Evolutionary conservation across 2,888 invertebrate species (phyloP), one percentile per base, ranked within the genome.

Genomic region (Pammene fasciana): DNA sequence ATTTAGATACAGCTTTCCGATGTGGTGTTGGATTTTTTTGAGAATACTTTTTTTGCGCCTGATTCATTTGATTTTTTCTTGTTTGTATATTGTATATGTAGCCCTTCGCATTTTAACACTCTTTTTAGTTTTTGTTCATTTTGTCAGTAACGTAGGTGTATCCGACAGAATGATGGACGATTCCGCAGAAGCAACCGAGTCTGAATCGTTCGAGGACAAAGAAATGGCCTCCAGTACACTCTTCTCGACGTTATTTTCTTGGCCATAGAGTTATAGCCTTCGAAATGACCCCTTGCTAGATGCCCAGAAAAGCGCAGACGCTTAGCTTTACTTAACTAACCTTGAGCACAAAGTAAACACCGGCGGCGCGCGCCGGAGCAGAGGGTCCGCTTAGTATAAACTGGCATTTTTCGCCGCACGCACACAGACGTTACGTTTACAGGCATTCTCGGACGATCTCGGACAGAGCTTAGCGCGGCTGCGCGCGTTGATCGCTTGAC

Each of bases 191-290:
- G 45, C 13, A 13, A 45, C 13, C 45, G 45, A 45, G n/a, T 45
- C 45, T 45, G 45, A 45, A 45, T 45, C 45, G 45, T 45, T 45
- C 6, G 45, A 45, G 45, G 45, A 45, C 45, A 45, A 45, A 45
- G 45, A 45, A 45, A 45, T n/a, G 6, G 45, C 4, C 13, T 45
- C 45, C n/a, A 45, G 2, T 45, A 45, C 45, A 45, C n/a, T n/a
- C 45, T 13, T n/a, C 45, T 45, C 45, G 45, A 45, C 7, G 45
- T n/a, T 45, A 45, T 45, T n/a, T 45, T 45, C 45, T 45, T 45
- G n/a, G 45, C 45, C 45, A 45, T n/a, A n/a, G n/a, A n/a, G n/a
- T n/a, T 16, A 48, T 48, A 48, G 5, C 9, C 48, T 16, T 48
- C 48, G 10, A 48, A 48, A 48, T 48, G 48, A 48, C 48, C 48